Conservation (phyloP, 2,113 vertebrate genomes). For the Colistium nudipinnis region DNA sequence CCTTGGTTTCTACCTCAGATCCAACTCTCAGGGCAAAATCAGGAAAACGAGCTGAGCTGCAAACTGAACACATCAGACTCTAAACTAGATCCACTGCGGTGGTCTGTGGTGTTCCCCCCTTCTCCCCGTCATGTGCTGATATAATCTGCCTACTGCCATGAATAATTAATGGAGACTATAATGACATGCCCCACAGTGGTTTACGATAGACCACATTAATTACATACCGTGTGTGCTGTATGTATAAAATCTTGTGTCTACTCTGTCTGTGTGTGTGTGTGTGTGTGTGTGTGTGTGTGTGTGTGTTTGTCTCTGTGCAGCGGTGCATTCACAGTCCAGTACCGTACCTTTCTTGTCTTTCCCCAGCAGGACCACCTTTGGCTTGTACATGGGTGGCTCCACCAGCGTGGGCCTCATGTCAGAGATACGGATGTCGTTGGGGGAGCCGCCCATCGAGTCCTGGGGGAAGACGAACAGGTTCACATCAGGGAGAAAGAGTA, state of each 20-base stretch:
- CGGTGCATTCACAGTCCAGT: not conserved
- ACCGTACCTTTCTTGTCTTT: constrained; percentile 97
- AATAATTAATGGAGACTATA: constrained; percentile 62
- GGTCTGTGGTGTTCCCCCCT: constrained; percentile 8
- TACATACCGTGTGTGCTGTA: too few species aligned
- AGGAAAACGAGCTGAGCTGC: too few species aligned
- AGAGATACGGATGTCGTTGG: constrained; percentile 96
- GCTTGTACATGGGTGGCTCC: constrained; percentile 96
- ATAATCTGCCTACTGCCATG: constrained; percentile 48
- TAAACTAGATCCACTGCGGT: constrained; percentile 7
- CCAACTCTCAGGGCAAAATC: too few species aligned
- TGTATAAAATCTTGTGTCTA: constrained; percentile 44
- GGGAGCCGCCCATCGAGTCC: constrained; percentile 96
- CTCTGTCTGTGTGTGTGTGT: constrained; percentile 4
- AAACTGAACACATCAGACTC: too few species aligned
- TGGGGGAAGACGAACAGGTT: constrained; percentile 66
- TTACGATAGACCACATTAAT: too few species aligned
- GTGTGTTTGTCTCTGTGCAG: not conserved
- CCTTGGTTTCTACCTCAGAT: too few species aligned
- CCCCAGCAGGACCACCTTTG: constrained; percentile 96
- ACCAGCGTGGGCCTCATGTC: constrained; percentile 97
- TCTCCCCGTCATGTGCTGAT: constrained; percentile 33
- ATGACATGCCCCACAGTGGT: constrained; percentile 44
- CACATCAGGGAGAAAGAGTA: not conserved
- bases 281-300: not conserved